Conservation (phyloP, 2,888 invertebrate genomes). For the Brenthis hecate region DNA sequence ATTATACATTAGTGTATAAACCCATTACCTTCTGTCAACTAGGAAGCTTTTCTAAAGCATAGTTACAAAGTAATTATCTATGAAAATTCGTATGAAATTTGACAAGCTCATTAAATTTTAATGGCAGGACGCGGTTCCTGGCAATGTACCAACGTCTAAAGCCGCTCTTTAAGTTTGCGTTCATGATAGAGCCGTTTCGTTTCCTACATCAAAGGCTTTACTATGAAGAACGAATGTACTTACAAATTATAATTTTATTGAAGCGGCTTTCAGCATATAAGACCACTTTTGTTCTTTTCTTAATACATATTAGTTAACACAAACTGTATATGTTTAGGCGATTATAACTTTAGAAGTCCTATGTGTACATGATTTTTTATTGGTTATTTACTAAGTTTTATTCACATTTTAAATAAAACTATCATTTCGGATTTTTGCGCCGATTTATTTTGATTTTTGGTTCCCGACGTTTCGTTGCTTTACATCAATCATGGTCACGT, state of each 20-base stretch:
- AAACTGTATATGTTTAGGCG: no score
- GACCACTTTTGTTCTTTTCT: background rate
- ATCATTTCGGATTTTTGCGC: no score
- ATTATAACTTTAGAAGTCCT: no score
- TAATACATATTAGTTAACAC: background rate
- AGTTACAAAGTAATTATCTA: slow-evolving; percentile 32
- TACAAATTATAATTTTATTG: background rate
- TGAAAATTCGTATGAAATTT: slow-evolving; percentile 43
- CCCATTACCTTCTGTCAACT: slow-evolving; percentile 6
- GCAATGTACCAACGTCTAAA: slow-evolving; percentile 33
- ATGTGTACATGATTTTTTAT: no score
- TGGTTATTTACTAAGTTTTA: no score
- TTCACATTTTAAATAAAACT: no score
- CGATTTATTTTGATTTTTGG: no score
- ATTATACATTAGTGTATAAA: background rate
- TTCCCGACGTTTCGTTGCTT: no score
- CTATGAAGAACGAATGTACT: background rate
- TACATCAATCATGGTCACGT: no score
- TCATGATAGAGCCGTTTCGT: slow-evolving; percentile 11
- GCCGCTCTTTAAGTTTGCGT: slow-evolving; percentile 15
- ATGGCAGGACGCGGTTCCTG: slow-evolving; percentile 34
- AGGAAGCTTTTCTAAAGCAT: slow-evolving; percentile 25
- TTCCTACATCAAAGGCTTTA: slow-evolving; percentile 18
- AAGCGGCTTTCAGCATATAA: background rate
- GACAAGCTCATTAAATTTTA: slow-evolving; percentile 43